Evolutionary conservation across 2,888 invertebrate genomes (phyloP).

Genomic region (Cancer borealis): DNA sequence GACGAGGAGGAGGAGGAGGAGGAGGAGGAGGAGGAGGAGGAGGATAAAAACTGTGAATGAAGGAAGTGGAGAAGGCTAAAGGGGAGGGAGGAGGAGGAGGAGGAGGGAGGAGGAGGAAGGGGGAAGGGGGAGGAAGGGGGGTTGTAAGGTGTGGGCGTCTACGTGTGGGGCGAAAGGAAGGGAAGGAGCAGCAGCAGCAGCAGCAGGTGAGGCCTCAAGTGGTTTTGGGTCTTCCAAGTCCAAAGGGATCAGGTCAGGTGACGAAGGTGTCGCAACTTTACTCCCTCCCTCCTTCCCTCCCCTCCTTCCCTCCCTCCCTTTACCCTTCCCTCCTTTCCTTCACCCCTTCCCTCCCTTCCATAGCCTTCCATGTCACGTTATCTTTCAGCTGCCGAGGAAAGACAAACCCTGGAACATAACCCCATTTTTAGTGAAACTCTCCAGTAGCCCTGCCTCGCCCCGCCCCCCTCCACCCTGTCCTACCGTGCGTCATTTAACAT

Average conservation of each 20-base stretch:
- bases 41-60: not conserved
- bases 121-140: not conserved
- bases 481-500: not conserved
- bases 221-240: not conserved
- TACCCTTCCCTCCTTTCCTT: not conserved
- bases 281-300: not conserved
- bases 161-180: not conserved
- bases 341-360: not conserved
- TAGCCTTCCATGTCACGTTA: not conserved
- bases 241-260: not conserved
- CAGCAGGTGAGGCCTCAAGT: not conserved
- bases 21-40: not conserved
- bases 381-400: slow-evolving; percentile 16
- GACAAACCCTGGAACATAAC: not conserved
- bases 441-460: not conserved
- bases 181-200: not conserved
- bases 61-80: not conserved
- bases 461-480: not conserved
- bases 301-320: not conserved
- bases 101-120: not conserved
- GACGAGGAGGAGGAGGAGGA: not conserved
- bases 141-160: not conserved
- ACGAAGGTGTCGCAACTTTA: slow-evolving; percentile 6
- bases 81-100: not conserved
- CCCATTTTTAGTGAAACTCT: not conserved